Evolutionary conservation across 1,140 invertebrate species (phyloP), one percentile per base, ranked within the genome.

Genomic region (Acromyrmex echinatior): DNA sequence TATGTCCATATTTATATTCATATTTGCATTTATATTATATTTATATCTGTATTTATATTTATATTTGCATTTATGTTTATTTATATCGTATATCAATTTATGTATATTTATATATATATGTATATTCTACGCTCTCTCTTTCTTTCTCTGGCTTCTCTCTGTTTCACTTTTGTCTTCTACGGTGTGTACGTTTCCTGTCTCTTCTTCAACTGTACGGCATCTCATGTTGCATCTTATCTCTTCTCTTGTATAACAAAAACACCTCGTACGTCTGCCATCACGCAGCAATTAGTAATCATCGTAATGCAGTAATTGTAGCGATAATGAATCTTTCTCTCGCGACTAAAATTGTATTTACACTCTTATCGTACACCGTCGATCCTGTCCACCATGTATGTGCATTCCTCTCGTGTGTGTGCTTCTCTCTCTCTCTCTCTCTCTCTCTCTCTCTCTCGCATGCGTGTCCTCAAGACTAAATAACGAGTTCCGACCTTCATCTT

Each of bases 281-380:
- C 86, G 86, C 58, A 78, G 68, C 89, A 90, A 92, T 90, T 91
- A 90, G 89, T 90, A 89, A 77, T 90, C 92, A 92, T 93, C 91
- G 90, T 92, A 92, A 93, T 93, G 88, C 7, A 9, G 88, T 91
- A 81, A 92, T 93, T 91, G 88, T 93, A 92, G 92, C 92, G 92
- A 93, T 93, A 89, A 88, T 85, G 76, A 88, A 87, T 3, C n/a
- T 81, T 84, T 91, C 92, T 84, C 90, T 90, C 87, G 92, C 90
- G 91, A 92, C 92, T 94, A 94, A 92, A 88, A 51, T 90, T 92
- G 86, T 95, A 95, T 95, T 92, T 95, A 95, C 95, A 95, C 84
- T 21, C 10, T 78, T 90, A 91, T 91, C 89, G 49, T 90, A 90
- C 82, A 88, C 63, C 39, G 68, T 63, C 53, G 78, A 45, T 76